A percentile compares a stretch with the other conserved stretches of the same genome.
phyloP scores from a whole-genome alignment of 1,140 invertebrate species.

The Odontomachus brunneus region DNA sequence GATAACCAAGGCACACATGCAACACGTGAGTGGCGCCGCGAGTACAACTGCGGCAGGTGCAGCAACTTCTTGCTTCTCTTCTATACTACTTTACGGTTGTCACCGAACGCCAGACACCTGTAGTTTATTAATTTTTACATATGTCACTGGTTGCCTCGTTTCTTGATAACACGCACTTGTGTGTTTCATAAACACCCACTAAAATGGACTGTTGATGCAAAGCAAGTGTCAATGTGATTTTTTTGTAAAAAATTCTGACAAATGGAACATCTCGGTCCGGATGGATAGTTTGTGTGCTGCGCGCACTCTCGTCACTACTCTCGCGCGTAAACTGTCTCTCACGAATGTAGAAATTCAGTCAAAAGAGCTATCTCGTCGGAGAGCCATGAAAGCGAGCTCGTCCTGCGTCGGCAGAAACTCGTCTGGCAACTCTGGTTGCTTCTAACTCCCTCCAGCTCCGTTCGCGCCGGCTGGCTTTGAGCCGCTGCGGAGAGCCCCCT shows the following conservation, averaged over 20 bases:
- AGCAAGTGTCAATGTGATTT: not conserved
- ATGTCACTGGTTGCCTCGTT: not conserved
- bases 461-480: constrained; percentile 64
- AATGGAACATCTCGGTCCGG: not conserved
- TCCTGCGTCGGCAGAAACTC: constrained; percentile 82
- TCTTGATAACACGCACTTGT: constrained; percentile 6
- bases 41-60: constrained; percentile 83
- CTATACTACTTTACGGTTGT: constrained; percentile 37
- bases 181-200: constrained; percentile 30
- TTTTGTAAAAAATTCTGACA: not conserved
- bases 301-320: constrained; percentile 45
- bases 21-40: constrained; percentile 85
- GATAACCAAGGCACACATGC: constrained; percentile 85
- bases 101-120: constrained; percentile 13
- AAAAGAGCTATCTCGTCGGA: constrained; percentile 19
- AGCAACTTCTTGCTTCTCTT: constrained; percentile 75
- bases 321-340: not conserved
- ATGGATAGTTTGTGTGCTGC: not conserved
- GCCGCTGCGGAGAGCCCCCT: constrained; percentile 59
- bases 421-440: constrained; percentile 80
- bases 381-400: constrained; percentile 74
- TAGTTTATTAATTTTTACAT: constrained; percentile 10
- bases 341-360: not conserved
- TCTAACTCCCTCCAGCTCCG: constrained; percentile 75
- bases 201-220: not conserved